Evolutionary conservation across 2,888 invertebrate genomes (phyloP), one percentile per base, ranked within the genome.

Genomic region (Drosophila siamana): DNA sequence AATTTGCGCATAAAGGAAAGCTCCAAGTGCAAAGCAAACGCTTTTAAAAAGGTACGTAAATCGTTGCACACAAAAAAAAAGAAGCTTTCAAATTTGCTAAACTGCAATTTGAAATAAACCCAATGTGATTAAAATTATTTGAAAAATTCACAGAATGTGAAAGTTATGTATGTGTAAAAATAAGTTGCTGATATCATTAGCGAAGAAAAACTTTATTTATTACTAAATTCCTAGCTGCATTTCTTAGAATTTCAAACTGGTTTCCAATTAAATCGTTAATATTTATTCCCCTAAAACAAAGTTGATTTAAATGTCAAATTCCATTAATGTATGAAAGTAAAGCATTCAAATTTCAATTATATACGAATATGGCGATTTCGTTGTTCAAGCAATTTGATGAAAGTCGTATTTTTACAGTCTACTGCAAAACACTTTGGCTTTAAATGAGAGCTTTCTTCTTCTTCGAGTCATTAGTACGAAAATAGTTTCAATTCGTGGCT

Each of bases 1-100:
- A 69, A 68, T 86, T 67, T 47, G 43, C 83, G 69, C 70, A 63
- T 65, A 80, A 85, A 66, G 69, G 69, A 85, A 85, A 88, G 63
- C 51, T 47, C 50, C 64, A 22, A 33, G 52, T 51, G 51, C 54
- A 50, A 26, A 68, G 48, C 59, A 67, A 73, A 50, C 71, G 48
- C 46, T 46, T 65, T 66, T 70, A 69, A 55, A 88, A 62, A 77
- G 85, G 85, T 85, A 85, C 38, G 81, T 84, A 70, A 63, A 51
- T 43, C 22, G 43, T 36, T 62, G 33, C 40, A 22, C 40, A n/a
- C 2, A 24, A 16, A 22, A 46, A n/a, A 2, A 24, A 16, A 46
- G 22, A 52, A 63, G 22, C 38, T 40, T 22, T 0, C 0, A 11
- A 38, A 38, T 2, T 15, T 36, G 36, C 15, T 33, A 2, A 33